Conservation (phyloP, 2,113 vertebrate species). For the Progne subis region DNA sequence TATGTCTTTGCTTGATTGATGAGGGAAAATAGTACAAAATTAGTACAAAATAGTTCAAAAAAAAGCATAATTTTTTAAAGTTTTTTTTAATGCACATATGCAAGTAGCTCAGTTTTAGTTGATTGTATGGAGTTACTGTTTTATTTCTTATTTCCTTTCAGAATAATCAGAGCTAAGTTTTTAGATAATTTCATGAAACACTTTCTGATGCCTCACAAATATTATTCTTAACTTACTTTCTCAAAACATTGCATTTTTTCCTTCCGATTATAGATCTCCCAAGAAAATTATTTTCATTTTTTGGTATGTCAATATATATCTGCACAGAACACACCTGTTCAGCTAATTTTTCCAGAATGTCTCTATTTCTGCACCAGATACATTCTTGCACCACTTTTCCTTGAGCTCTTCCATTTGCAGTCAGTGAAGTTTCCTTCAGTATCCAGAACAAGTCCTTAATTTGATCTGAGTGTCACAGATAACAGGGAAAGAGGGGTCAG, state of each 20-base stretch:
- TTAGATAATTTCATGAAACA: not conserved
- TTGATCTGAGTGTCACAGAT: not conserved
- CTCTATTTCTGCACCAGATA: not conserved
- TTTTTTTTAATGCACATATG: not conserved
- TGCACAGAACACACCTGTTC: not conserved
- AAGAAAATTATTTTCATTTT: fast-evolving
- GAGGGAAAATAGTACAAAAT: not conserved
- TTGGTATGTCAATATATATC: not conserved
- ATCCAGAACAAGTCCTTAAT: not conserved
- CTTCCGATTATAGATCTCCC: not conserved
- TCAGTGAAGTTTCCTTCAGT: not conserved
- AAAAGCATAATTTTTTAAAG: not conserved
- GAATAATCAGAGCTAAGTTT: not conserved
- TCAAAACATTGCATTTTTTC: fast-evolving
- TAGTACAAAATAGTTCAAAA: too few species aligned
- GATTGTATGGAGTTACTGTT: not conserved
- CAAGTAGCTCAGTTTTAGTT: not conserved
- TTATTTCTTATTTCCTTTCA: not conserved
- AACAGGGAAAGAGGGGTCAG: not conserved
- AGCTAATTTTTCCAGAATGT: fast-evolving
- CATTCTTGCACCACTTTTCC: not conserved
- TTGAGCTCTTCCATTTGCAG: not conserved
- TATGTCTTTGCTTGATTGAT: not conserved
- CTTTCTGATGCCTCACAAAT: not conserved
- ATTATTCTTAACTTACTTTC: not conserved